These are phyloP conservation scores for Hormaphis cornu DNA, from an alignment of 1,140 invertebrate species.

Conservation along the genomic window DNA sequence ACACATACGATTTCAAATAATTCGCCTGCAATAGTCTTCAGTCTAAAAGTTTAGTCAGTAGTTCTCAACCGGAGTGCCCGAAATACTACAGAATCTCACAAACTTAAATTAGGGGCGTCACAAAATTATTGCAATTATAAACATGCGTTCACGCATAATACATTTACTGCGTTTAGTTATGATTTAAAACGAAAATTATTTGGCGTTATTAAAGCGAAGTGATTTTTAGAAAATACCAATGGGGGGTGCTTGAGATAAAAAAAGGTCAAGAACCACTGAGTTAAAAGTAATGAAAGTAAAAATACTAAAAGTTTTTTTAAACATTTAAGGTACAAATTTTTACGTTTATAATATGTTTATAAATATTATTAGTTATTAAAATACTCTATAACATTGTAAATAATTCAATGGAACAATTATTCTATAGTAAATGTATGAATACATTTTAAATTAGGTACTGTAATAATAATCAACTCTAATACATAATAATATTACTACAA, in stretches of 20 bases:
- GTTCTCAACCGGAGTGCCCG: too few species aligned
- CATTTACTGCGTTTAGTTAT: too few species aligned
- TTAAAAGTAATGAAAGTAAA: conserved; percentile 3
- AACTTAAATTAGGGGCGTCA: too few species aligned
- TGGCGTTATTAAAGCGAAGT: too few species aligned
- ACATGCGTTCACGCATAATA: too few species aligned
- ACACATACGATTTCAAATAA: neutral
- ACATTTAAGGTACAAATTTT: neutral
- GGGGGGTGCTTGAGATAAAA: too few species aligned
- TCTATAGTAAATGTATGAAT: neutral
- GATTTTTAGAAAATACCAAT: too few species aligned
- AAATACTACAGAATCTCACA: too few species aligned
- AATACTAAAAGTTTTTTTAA: neutral
- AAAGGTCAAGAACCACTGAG: too few species aligned
- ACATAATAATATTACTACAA: neutral
- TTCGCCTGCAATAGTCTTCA: neutral
- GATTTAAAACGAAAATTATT: too few species aligned
- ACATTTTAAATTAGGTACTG: neutral
- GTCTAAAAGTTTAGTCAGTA: neutral
- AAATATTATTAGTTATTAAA: neutral
- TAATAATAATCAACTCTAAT: neutral
- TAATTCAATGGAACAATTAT: conserved; percentile 1
- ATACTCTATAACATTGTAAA: neutral
- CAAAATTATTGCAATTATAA: too few species aligned
- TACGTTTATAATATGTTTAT: neutral